phyloP scores from a whole-genome alignment of 2,797 vertebrate species.

The Geotrypetes seraphini region DNA sequence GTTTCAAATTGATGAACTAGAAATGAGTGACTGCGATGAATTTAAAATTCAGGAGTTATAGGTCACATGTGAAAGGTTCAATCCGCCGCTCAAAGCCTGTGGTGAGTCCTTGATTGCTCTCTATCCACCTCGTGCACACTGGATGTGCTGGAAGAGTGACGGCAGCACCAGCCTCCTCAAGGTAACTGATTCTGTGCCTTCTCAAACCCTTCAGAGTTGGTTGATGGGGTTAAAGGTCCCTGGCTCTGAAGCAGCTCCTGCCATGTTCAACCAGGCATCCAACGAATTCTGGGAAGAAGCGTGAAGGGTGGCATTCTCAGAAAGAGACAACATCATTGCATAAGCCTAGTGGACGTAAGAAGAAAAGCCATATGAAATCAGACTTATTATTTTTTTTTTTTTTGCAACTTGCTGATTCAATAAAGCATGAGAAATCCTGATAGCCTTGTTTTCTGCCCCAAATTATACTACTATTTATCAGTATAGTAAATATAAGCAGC shows the following conservation, averaged over 20 bases:
- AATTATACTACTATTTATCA: too few species aligned
- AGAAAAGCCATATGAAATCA: too few species aligned
- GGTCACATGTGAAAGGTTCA: slow-evolving; percentile 1
- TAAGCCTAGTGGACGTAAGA: slow-evolving; percentile 69
- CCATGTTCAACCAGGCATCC: slow-evolving; percentile 94
- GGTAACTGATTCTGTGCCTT: slow-evolving; percentile 26
- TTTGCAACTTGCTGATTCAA: too few species aligned
- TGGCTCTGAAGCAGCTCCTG: slow-evolving; percentile 80
- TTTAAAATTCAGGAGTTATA: slow-evolving; percentile 1
- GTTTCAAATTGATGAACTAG: slow-evolving; percentile 22
- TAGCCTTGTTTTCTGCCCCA: too few species aligned
- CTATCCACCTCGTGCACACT: slow-evolving; percentile 19
- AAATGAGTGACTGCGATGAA: background rate
- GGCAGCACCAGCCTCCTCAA: slow-evolving; percentile 15
- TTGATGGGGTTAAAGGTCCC: slow-evolving; percentile 90
- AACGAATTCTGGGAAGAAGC: slow-evolving; percentile 88
- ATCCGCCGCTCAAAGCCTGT: slow-evolving; percentile 14
- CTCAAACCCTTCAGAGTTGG: slow-evolving; percentile 72
- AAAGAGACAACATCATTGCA: slow-evolving; percentile 99
- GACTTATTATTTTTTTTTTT: too few species aligned
- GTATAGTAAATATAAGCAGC: too few species aligned
- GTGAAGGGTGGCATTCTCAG: slow-evolving; percentile 90
- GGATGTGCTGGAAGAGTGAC: slow-evolving; percentile 21
- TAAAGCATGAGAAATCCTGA: too few species aligned
- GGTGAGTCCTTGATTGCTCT: slow-evolving; percentile 24